Percentiles rank a stretch among this genome's conserved stretches.
Evolutionary conservation across 1,140 invertebrate genomes (phyloP).

Genomic region (Trachymyrmex septentrionalis): DNA sequence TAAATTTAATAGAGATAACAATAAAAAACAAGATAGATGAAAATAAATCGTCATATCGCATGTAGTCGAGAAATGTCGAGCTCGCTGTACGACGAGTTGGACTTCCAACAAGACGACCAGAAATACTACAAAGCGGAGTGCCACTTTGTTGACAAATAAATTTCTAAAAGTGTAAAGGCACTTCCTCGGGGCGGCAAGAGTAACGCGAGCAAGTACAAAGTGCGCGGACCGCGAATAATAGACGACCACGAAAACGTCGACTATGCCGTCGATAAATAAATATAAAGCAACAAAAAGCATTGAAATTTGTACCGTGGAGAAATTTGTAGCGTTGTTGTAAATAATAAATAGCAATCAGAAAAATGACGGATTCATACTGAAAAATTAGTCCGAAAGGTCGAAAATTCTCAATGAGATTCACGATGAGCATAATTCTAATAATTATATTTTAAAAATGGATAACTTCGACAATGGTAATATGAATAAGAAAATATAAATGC

Average conservation of each 20-base stretch:
- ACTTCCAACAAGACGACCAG: slow-evolving; percentile 16
- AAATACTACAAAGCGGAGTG: slow-evolving; percentile 57
- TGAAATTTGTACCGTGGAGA: background rate
- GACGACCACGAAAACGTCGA: slow-evolving; percentile 7
- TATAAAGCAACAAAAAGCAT: slow-evolving; percentile 33
- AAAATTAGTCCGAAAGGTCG: background rate
- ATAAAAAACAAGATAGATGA: slow-evolving; percentile 46
- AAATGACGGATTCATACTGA: background rate
- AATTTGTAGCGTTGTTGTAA: background rate
- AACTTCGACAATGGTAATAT: background rate
- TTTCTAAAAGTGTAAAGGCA: slow-evolving; percentile 45
- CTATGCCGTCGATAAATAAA: slow-evolving; percentile 55
- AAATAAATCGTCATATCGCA: slow-evolving; percentile 27
- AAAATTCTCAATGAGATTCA: background rate
- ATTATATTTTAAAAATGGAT: background rate
- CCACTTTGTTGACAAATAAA: slow-evolving; percentile 62
- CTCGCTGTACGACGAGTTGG: background rate
- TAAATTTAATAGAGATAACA: slow-evolving; percentile 42
- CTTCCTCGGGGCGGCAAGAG: background rate
- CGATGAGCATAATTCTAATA: background rate
- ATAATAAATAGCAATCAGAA: background rate
- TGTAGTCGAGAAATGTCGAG: slow-evolving; percentile 8
- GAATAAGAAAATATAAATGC: background rate
- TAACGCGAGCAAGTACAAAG: slow-evolving; percentile 34
- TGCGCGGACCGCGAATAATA: slow-evolving; percentile 39